Evolutionary conservation across 2,888 invertebrate species (phyloP).

Genomic region (Drosophila atripex): DNA sequence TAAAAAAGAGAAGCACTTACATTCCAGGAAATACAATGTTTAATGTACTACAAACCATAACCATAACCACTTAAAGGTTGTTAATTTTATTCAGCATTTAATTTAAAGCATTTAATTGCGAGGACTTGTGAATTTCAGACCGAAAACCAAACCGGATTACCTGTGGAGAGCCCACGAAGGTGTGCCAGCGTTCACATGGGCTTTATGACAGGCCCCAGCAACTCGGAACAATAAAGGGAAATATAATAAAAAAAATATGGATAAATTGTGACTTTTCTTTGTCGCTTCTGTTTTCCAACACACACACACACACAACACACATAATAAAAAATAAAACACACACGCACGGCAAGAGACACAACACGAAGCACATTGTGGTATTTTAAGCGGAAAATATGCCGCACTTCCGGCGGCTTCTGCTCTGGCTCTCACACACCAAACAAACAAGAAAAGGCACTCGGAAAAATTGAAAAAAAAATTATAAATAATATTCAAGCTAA

Average conservation of each 20-base stretch:
- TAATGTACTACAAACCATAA: constrained; percentile 1
- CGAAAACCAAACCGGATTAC: neutral
- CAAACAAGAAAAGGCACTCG: neutral
- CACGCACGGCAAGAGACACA: constrained; percentile 5
- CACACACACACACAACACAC: neutral
- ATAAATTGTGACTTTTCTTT: constrained; percentile 53
- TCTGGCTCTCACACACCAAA: constrained; percentile 2
- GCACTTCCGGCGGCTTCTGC: constrained; percentile 50
- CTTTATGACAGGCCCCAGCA: constrained; percentile 40
- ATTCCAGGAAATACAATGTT: neutral
- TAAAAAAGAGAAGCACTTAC: neutral
- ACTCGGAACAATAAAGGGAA: constrained; percentile 50
- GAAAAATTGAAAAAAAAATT: neutral
- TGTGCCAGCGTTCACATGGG: constrained; percentile 55
- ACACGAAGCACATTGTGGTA: constrained; percentile 58
- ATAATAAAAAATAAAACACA: constrained; percentile 5
- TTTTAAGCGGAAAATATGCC: constrained; percentile 72
- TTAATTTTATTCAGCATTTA: constrained; percentile 25
- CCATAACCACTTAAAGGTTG: neutral
- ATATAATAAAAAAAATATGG: constrained; percentile 54
- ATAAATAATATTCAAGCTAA: neutral
- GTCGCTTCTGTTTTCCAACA: neutral
- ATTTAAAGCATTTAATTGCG: constrained; percentile 45
- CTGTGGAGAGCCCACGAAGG: constrained; percentile 27
- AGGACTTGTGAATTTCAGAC: constrained; percentile 13